Conservation (phyloP, 2,797 vertebrate genomes). For the Darevskia nairensis region DNA sequence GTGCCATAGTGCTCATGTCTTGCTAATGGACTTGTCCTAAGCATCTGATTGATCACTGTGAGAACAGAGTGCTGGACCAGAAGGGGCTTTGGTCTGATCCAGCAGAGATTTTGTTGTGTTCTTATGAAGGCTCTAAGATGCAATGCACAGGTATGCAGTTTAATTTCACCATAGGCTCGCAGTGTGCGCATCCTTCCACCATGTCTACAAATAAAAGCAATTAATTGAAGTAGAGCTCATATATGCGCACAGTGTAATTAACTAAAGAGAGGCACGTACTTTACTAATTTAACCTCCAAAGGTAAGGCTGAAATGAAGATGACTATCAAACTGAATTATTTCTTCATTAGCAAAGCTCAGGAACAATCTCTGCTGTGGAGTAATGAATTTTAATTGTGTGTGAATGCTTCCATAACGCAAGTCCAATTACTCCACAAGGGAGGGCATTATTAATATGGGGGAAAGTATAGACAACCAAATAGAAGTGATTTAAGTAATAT, state of each 20-base stretch:
- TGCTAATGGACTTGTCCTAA: too few relatives aligned
- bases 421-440: conserved; percentile 37
- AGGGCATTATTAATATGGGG: neutral
- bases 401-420: conserved; percentile 38
- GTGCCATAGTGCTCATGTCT: too few relatives aligned
- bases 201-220: conserved; percentile 48
- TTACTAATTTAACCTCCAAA: conserved; percentile 39
- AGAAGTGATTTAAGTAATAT: conserved; percentile 6
- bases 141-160: neutral
- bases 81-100: too few relatives aligned
- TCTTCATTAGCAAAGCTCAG: conserved; percentile 61
- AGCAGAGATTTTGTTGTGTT: too few relatives aligned
- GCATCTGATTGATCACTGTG: too few relatives aligned
- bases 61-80: too few relatives aligned
- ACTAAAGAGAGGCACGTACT: conserved; percentile 54
- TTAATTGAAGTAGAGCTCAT: conserved; percentile 41
- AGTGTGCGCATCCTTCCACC: neutral
- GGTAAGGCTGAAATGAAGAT: conserved; percentile 67
- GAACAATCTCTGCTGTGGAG: conserved; percentile 50
- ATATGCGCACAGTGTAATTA: conserved; percentile 54
- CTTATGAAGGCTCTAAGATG: neutral
- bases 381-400: conserved; percentile 63
- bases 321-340: conserved; percentile 64
- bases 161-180: conserved; percentile 13
- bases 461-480: neutral